Conservation (phyloP, 2,797 vertebrate genomes). For the Meda fulgida region DNA sequence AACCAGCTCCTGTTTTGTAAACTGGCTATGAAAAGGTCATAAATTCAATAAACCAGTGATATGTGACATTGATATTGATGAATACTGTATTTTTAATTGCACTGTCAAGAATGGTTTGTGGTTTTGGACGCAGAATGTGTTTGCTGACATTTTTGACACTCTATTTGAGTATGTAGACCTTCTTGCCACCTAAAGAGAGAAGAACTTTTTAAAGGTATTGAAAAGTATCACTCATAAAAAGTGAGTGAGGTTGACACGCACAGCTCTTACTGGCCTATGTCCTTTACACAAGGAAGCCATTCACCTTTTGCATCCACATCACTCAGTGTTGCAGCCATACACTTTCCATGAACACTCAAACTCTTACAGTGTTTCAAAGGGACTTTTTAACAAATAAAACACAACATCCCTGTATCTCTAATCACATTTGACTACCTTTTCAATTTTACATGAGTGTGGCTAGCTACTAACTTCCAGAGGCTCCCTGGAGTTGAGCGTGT, state of each 20-base stretch:
- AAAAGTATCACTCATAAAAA: not conserved
- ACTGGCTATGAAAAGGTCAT: not conserved
- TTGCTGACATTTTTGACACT: not conserved
- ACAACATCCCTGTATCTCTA: constrained; percentile 16
- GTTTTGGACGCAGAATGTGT: not conserved
- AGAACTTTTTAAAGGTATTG: not conserved
- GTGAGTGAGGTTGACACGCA: no score
- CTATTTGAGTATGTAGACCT: not conserved
- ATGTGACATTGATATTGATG: constrained; percentile 14
- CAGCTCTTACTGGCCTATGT: no score
- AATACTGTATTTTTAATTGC: constrained; percentile 4
- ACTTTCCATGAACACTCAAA: not conserved
- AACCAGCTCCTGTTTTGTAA: not conserved
- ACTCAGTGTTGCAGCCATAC: not conserved
- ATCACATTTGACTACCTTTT: constrained; percentile 40
- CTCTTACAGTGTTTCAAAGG: constrained; percentile 8
- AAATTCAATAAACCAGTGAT: constrained; percentile 26
- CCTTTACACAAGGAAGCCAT: not conserved
- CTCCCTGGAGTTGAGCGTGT: not conserved
- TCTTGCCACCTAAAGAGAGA: not conserved
- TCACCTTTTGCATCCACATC: not conserved
- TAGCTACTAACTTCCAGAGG: not conserved
- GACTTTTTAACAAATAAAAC: constrained; percentile 30
- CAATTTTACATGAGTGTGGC: constrained; percentile 33
- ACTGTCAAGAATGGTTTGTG: constrained; percentile 1